Conservation (phyloP, 2,888 invertebrate species). For the Altica lythri region DNA sequence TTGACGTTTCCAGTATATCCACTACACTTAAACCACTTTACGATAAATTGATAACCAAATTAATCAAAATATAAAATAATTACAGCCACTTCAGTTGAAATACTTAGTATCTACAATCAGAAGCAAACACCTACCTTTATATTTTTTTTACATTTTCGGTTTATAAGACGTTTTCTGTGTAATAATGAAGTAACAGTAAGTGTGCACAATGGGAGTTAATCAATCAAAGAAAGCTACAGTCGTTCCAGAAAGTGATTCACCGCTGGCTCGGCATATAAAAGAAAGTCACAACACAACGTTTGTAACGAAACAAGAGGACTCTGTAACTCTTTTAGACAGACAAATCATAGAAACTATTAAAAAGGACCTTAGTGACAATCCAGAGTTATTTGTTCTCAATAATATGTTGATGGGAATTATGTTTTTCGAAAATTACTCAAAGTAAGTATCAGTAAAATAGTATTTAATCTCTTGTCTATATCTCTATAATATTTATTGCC, state of each 20-base stretch:
- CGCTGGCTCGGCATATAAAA: neutral
- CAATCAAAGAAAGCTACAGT: conserved; percentile 14
- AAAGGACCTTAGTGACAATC: conserved; percentile 64
- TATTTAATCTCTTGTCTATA: too few relatives aligned
- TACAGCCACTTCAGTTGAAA: too few relatives aligned
- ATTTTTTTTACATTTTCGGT: too few relatives aligned
- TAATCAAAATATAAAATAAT: too few relatives aligned
- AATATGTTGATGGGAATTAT: conserved; percentile 76
- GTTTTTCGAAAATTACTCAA: conserved; percentile 79
- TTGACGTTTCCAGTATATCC: too few relatives aligned
- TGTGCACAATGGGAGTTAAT: conserved; percentile 17
- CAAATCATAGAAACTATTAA: conserved; percentile 63
- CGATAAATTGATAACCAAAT: too few relatives aligned
- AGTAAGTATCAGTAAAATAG: too few relatives aligned
- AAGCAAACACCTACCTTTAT: too few relatives aligned
- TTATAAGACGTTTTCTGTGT: neutral
- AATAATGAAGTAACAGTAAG: neutral
- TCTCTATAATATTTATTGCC: too few relatives aligned
- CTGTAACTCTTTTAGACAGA: conserved; percentile 57
- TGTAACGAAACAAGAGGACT: too few relatives aligned
- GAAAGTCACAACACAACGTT: neutral
- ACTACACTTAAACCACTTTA: too few relatives aligned
- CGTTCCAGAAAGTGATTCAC: neutral
- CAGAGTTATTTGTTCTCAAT: conserved; percentile 75
- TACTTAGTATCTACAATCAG: too few relatives aligned